A percentile compares a stretch with the other conserved stretches of the same genome.
phyloP scores from a whole-genome alignment of 2,113 vertebrate species.

The Ibidorhyncha struthersii region DNA sequence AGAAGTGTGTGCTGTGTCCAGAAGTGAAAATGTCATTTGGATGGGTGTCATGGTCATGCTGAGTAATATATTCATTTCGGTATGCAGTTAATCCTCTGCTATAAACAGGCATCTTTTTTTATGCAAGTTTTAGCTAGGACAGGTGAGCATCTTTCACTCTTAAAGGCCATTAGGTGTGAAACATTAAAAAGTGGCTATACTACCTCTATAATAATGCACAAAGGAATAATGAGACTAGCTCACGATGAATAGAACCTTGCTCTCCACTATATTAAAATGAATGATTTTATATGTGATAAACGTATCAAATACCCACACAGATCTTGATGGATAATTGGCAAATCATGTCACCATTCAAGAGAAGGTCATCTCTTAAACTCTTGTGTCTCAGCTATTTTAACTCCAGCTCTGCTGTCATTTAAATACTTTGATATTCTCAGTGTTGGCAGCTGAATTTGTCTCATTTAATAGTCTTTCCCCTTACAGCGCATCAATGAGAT shows the following conservation, averaged over 20 bases:
- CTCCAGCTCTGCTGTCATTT: conserved; percentile 7
- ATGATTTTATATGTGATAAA: conserved; percentile 10
- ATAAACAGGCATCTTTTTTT: not conserved
- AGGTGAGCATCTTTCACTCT: not conserved
- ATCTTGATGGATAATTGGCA: conserved; percentile 40
- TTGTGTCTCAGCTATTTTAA: conserved; percentile 13
- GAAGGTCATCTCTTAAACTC: conserved; percentile 35
- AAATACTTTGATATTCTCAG: conserved; percentile 9
- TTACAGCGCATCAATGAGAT: not conserved
- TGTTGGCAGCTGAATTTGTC: not conserved
- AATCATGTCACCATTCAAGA: conserved; percentile 21
- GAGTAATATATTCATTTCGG: not conserved
- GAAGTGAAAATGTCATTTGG: not conserved
- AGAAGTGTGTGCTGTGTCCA: not conserved
- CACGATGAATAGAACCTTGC: not conserved
- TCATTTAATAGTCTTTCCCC: not conserved
- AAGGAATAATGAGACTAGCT: not conserved
- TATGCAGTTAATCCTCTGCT: not conserved
- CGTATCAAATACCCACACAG: not conserved
- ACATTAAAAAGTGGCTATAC: not conserved
- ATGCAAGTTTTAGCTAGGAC: not conserved
- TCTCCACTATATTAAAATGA: conserved; percentile 8
- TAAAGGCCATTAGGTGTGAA: not conserved
- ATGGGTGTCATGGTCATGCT: not conserved
- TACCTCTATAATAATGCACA: not conserved